Percentiles rank a stretch among this genome's conserved stretches.
Evolutionary conservation across 2,797 vertebrate species (phyloP).

Genomic region (Erethizon dorsatum): DNA sequence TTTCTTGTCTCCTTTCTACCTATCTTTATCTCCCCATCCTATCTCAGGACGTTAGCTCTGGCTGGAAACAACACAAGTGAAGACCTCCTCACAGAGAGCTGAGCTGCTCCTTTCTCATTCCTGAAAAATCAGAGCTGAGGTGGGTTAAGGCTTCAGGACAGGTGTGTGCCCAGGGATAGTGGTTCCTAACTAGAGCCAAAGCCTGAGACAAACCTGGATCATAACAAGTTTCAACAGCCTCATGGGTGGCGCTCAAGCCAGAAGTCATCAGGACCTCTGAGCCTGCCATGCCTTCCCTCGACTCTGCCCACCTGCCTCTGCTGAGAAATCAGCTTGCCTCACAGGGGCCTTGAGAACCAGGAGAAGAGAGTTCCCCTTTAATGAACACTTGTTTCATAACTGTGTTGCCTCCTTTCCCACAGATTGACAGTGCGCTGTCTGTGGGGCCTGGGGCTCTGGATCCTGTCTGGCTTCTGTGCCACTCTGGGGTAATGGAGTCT

Average conservation of each 20-base stretch:
- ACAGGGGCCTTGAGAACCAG: background rate
- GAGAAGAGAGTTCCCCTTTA: background rate
- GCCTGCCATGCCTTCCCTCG: background rate
- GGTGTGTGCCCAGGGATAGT: background rate
- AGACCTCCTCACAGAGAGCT: background rate
- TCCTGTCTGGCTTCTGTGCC: background rate
- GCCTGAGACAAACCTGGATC: background rate
- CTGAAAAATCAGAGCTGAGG: background rate
- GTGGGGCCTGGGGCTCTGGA: background rate
- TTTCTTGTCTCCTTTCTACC: background rate
- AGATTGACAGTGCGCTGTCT: background rate
- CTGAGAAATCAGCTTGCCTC: background rate
- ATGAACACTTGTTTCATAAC: background rate
- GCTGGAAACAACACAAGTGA: background rate
- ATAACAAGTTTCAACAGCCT: background rate
- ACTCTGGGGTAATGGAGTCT: background rate
- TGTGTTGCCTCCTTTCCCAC: background rate
- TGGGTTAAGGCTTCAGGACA: background rate
- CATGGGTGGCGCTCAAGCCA: background rate
- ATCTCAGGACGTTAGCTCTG: background rate
- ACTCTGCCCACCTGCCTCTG: background rate
- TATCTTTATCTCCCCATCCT: background rate
- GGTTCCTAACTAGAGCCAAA: too few species aligned
- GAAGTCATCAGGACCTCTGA: background rate
- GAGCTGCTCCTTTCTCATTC: background rate